Evolutionary conservation across 2,888 invertebrate species (phyloP), one percentile per base, ranked within the genome.

Genomic region (Chirona hameri): DNA sequence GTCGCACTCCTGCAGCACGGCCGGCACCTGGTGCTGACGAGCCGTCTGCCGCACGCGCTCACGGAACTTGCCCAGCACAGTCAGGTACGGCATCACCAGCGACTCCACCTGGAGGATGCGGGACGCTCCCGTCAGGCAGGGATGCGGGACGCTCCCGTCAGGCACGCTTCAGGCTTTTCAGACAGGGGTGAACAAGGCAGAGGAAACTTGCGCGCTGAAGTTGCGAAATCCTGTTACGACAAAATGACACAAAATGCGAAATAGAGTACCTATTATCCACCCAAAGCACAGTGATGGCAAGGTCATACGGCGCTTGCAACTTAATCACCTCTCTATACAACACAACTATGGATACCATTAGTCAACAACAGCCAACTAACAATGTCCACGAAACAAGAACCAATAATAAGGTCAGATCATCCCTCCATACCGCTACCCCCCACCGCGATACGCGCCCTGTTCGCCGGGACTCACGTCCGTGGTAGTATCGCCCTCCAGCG

Each of bases 1-100:
- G 89, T 99, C 99, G 89, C 99, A 99, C 83, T 95, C 91, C 86
- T 92, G 89, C 82, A 99, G 90, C 86, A 98, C 94, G 48, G 90
- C 91, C 0, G 87, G 88, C 0, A 93, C 93, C 86, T 93, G 91
- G 46, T 90, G 86, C 0, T 88, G 86, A 84, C 92, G 91, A 0
- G 95, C 95, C 81, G 91, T 91, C 69, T 90, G 90, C 31, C 96
- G 90, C 5, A 96, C 92, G 84, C 91, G 90, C 85, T 94, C 94
- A 21, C 99, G 91, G 89, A 99, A 99, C 85, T 93, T 91, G 1
- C 97, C 93, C 86, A 98, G 89, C 39, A 94, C 93, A 85, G 92
- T 92, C 82, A 99, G 89, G 89, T 96, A 98, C 0, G 98, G 98
- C 92, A 98, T 92, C 82, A 98, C 91, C 79, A 72, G 48, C 46